Evolutionary conservation across 2,797 vertebrate genomes (phyloP), one percentile per base, ranked within the genome.

Genomic region (Threskiornis aethiopicus): DNA sequence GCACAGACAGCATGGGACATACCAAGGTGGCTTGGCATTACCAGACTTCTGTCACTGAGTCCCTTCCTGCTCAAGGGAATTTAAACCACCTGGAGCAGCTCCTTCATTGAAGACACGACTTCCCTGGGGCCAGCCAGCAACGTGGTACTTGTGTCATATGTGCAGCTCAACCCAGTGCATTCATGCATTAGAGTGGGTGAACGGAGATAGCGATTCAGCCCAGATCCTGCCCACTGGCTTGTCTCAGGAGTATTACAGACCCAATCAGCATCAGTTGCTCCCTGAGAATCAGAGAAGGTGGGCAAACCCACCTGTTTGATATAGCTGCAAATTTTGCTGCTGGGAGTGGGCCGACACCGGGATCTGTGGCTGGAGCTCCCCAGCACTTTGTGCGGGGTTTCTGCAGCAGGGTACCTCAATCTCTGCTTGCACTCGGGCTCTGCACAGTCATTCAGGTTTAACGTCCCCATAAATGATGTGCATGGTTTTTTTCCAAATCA

Each of bases 381-480:
- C 0, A 0, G 12, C 33, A 8, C 54, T 37, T 76, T 26, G 4
- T 37, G 12, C 0, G 2, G 15, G 25, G 7, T 55, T 84, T 75
- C 33, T 67, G 46, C 25, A 54, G 42, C 1, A 0, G 61, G 21
- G 26, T 35, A 6, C 37, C 3, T 1, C 22, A 31, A 26, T 37
- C 37, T 58, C 55, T 58, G 24, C 41, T 71, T 59, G 31, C 20
- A 5, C n/a, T 77, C 33, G 5, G 10, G 18, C 17, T 73, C 47
- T 71, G 17, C 18, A 18, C 4, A 8, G 37, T 58, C 42, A 29
- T 52, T 76, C 5, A 3, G 20, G 22, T 71, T 70, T 78, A 62
- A 51, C 9, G 6, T 44, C 22, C 39, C 25, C 9, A 1, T 65
- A 35, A 77, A 54, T 54, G 1, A 42, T 2, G 0, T 9, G 16